Percentiles rank a stretch among this genome's conserved stretches.
Conservation (phyloP, 2,113 vertebrate genomes). For the Xenus cinereus region DNA sequence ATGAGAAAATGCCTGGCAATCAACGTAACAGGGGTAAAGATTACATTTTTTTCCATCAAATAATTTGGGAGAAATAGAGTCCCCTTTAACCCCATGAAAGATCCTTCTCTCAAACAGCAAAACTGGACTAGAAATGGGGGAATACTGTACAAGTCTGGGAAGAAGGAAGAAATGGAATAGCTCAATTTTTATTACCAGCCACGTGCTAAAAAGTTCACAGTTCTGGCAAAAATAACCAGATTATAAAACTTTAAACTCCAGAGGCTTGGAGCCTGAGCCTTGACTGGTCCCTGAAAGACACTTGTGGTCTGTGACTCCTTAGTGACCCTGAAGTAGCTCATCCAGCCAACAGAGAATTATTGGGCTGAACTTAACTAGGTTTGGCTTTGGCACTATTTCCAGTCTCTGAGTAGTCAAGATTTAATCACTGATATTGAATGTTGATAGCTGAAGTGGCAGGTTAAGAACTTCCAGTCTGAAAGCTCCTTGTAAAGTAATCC, state of each 20-base stretch:
- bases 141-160: neutral
- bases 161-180: neutral
- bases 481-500: neutral
- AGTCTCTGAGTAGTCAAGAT: neutral
- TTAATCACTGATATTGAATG: slow-evolving; percentile 25
- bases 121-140: neutral
- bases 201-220: neutral
- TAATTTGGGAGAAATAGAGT: neutral
- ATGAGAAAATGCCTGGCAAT: neutral
- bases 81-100: neutral
- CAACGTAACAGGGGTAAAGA: neutral
- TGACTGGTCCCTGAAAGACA: neutral
- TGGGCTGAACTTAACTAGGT: neutral
- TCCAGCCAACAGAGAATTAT: neutral
- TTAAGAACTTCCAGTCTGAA: slow-evolving; percentile 10
- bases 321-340: neutral
- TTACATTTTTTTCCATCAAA: neutral
- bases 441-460: slow-evolving; percentile 16
- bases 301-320: neutral
- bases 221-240: neutral
- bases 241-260: slow-evolving; percentile 32
- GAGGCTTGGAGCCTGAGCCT: neutral
- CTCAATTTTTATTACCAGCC: neutral
- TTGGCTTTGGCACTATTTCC: slow-evolving; percentile 17
- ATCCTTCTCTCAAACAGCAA: neutral